These are phyloP conservation scores for Pemphredon lugubris DNA, from an alignment of 2,888 invertebrate species.

Conservation along the genomic window DNA sequence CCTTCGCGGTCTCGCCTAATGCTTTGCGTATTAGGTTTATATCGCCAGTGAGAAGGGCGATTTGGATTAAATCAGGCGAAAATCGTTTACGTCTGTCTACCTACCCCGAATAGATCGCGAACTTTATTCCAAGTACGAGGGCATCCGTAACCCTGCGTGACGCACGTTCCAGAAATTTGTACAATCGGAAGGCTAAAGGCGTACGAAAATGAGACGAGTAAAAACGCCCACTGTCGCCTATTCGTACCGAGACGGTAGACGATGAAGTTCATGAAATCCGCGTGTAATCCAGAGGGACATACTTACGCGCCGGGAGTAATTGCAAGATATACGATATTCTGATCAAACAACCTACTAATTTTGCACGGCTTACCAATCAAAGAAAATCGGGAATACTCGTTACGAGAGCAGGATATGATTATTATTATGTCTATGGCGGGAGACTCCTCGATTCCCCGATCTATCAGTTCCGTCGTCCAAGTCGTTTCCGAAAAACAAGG, in stretches of 20 bases:
- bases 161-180: conserved; percentile 51
- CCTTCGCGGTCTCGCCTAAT: too few species aligned
- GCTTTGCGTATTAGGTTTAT: conserved; percentile 3
- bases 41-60: conserved; percentile 23
- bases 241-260: conserved; percentile 35
- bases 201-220: conserved; percentile 33
- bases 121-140: conserved; percentile 52
- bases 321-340: too few species aligned
- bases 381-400: too few species aligned
- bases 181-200: conserved; percentile 52
- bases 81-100: conserved; percentile 1
- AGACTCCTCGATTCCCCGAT: too few species aligned
- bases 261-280: conserved; percentile 18
- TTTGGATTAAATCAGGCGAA: conserved; percentile 34
- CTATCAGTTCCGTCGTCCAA: too few species aligned
- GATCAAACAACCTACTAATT: too few species aligned
- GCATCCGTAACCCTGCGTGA: conserved; percentile 46
- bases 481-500: too few species aligned
- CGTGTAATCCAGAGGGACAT: too few species aligned
- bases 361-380: too few species aligned
- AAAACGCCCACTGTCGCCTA: conserved; percentile 28
- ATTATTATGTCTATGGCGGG: too few species aligned
- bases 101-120: conserved; percentile 12
- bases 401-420: too few species aligned
- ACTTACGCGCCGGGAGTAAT: too few species aligned